These are phyloP conservation scores for Cydia strobilella DNA, from an alignment of 1,140 invertebrate species.

Conservation along the genomic window DNA sequence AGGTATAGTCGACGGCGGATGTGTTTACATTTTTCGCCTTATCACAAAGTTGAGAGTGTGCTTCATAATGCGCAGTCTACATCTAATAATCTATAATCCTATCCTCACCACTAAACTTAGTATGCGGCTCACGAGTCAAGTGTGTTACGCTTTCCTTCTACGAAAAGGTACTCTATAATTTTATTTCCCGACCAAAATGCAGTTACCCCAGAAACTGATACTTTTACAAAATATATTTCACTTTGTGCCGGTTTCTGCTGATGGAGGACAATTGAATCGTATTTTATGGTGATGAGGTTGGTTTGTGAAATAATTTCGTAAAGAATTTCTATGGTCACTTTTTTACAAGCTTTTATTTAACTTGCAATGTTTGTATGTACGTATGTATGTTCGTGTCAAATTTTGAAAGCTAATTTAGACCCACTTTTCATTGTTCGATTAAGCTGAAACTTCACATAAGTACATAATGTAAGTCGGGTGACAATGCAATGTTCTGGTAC, in stretches of 20 bases:
- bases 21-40: too few species aligned
- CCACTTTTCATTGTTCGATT: too few species aligned
- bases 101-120: conserved; percentile 55
- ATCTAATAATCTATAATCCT: neutral
- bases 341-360: too few species aligned
- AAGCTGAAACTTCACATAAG: too few species aligned
- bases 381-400: too few species aligned
- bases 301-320: neutral
- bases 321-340: too few species aligned
- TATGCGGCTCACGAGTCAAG: conserved; percentile 59
- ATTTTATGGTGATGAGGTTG: neutral
- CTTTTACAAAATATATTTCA: conserved; percentile 63
- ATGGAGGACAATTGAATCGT: conserved; percentile 51
- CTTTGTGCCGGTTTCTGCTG: conserved; percentile 45
- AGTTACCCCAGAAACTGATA: conserved; percentile 71
- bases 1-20: too few species aligned
- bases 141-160: conserved; percentile 70
- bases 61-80: neutral
- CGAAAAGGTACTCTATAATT: conserved; percentile 76
- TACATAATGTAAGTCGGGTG: too few species aligned
- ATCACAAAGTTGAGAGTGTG: too few species aligned
- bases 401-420: too few species aligned
- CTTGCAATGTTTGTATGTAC: too few species aligned
- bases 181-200: conserved; percentile 76
- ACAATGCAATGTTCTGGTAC: too few species aligned